These are phyloP conservation scores for Agrenia bidenticulata DNA, from an alignment of 2,888 invertebrate species.

Conservation along the genomic window DNA sequence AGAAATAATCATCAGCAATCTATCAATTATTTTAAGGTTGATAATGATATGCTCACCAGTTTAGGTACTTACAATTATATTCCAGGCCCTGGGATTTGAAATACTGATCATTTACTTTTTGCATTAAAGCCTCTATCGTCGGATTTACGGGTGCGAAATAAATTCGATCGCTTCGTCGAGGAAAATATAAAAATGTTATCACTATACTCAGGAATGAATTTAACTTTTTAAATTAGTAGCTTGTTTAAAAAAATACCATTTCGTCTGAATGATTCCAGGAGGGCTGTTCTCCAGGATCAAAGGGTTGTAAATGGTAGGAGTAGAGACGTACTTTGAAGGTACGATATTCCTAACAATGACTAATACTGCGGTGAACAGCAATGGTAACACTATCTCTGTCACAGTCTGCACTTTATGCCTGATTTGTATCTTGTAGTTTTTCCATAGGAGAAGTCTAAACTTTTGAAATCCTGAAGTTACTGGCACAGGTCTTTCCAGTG, in stretches of 20 bases:
- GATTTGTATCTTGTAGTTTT: conserved; percentile 76
- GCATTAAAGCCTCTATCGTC: conserved; percentile 46
- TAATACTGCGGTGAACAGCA: conserved; percentile 67
- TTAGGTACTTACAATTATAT: conserved; percentile 45
- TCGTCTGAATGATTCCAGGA: conserved; percentile 33
- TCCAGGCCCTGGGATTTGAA: conserved; percentile 36
- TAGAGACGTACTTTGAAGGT: conserved; percentile 59
- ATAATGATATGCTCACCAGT: neutral
- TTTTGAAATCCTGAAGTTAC: conserved; percentile 47
- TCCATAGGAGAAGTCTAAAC: conserved; percentile 75
- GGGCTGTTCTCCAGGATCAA: conserved; percentile 48
- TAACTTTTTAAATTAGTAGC: neutral
- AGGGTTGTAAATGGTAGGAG: conserved; percentile 55
- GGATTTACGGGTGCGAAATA: conserved; percentile 48
- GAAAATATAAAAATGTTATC: conserved; percentile 7
- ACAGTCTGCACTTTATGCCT: conserved; percentile 68
- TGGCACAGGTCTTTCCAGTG: no score
- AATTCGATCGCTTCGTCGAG: conserved; percentile 50
- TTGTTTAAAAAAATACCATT: conserved; percentile 39
- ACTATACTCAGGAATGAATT: no score
- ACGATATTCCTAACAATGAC: conserved; percentile 73
- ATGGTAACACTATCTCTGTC: conserved; percentile 69
- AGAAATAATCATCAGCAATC: neutral
- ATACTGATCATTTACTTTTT: conserved; percentile 44
- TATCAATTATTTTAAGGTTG: neutral